A percentile compares a stretch with the other conserved stretches of the same genome.
Evolutionary conservation across 2,888 invertebrate genomes (phyloP).

Genomic region (Sarcophaga subvicina): DNA sequence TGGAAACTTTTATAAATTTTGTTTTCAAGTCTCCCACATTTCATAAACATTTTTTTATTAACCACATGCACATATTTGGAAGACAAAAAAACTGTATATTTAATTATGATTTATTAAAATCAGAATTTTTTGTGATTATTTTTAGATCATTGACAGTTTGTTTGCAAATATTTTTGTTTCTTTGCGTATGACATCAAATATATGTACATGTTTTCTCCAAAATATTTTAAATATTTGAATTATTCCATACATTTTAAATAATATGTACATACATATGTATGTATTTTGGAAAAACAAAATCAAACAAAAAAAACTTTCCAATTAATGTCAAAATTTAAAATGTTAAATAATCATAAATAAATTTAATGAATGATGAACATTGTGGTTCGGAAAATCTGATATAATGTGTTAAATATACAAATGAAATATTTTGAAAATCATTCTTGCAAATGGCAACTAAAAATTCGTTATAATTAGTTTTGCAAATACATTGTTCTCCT

Average conservation of each 20-base stretch:
- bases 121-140: neutral
- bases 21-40: no score
- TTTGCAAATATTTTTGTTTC: neutral
- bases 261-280: no score
- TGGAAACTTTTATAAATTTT: neutral
- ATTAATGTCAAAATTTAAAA: neutral
- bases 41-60: neutral
- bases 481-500: no score
- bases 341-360: neutral
- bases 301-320: neutral
- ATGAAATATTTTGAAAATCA: neutral
- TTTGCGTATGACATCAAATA: neutral
- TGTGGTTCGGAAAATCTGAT: neutral
- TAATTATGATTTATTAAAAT: neutral
- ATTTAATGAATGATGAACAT: neutral
- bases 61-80: neutral
- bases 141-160: neutral
- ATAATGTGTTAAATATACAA: neutral
- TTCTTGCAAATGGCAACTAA: neutral
- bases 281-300: neutral
- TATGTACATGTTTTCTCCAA: neutral
- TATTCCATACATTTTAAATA: neutral
- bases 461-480: no score
- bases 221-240: neutral
- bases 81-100: neutral